These are phyloP conservation scores for human (Homo sapiens) DNA, from an alignment of 2,113 vertebrate genomes.

Conservation along the genomic window DNA sequence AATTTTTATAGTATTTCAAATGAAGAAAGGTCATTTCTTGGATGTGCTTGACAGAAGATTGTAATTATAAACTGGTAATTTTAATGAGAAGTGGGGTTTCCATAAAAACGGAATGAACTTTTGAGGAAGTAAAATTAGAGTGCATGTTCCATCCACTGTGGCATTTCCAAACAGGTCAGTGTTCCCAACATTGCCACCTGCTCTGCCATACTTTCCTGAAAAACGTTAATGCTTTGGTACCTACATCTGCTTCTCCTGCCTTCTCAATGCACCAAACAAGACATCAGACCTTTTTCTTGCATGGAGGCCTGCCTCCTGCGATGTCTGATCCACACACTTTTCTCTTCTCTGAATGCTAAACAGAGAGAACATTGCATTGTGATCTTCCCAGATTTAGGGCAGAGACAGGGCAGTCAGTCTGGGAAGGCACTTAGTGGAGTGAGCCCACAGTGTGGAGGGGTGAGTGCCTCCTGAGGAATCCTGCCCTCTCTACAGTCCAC, in stretches of 20 bases:
- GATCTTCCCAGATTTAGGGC: background rate
- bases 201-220: background rate
- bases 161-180: background rate
- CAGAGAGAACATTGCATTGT: accelerated
- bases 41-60: slow-evolving; percentile 67
- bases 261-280: background rate
- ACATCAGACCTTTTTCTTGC: background rate
- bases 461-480: background rate
- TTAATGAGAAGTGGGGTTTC: slow-evolving; percentile 78
- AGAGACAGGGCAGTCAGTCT: accelerated
- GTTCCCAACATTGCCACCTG: background rate
- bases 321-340: too few relatives aligned
- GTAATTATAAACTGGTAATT: slow-evolving; percentile 70
- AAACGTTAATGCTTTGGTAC: background rate
- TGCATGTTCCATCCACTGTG: background rate
- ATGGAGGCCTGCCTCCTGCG: background rate
- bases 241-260: background rate
- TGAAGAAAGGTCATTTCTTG: slow-evolving; percentile 81
- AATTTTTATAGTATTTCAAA: slow-evolving; percentile 81
- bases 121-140: slow-evolving; percentile 73
- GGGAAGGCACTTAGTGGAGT: background rate
- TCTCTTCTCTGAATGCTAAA: background rate
- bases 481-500: background rate
- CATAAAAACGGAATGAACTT: slow-evolving; percentile 71
- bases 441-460: background rate